Conservation (phyloP, 1,140 invertebrate genomes). For the Drosophila orena region DNA sequence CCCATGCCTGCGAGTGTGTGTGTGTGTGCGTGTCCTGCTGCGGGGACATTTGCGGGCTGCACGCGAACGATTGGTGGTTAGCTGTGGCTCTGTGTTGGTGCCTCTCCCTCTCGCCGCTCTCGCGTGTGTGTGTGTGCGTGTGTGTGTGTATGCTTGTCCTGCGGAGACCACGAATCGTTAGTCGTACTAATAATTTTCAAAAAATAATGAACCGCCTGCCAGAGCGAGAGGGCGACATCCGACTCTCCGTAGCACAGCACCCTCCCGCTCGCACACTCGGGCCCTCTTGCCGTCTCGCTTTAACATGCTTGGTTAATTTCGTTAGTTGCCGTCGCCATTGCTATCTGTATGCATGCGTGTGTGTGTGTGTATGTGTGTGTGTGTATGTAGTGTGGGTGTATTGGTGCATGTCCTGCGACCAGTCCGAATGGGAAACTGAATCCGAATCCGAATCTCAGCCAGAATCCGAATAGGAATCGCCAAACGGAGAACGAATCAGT, state of each 20-base stretch:
- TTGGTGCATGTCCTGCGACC: constrained; percentile 9
- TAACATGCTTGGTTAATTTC: constrained; percentile 78
- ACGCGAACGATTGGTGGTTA: constrained; percentile 82
- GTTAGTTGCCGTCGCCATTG: constrained; percentile 62
- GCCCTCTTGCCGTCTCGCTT: constrained; percentile 67
- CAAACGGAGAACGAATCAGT: not conserved
- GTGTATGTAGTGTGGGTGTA: not conserved
- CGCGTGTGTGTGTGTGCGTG: not conserved
- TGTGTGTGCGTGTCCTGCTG: constrained; percentile 36
- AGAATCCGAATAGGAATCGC: not conserved
- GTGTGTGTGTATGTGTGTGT: not conserved
- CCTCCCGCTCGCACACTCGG: constrained; percentile 31
- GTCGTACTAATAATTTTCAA: constrained; percentile 82
- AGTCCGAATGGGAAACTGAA: not conserved
- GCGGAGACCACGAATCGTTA: constrained; percentile 81
- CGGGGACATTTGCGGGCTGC: constrained; percentile 73
- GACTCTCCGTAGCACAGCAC: not conserved
- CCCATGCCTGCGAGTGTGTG: not conserved
- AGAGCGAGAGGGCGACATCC: constrained; percentile 6
- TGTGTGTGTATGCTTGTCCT: constrained; percentile 22
- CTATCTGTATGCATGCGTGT: constrained; percentile 2
- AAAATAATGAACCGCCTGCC: constrained; percentile 72
- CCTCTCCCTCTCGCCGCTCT: constrained; percentile 3
- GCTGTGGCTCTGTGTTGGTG: constrained; percentile 12
- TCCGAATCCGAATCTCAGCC: not conserved